Conservation (phyloP, 1,140 invertebrate genomes). For the Sminthurides bifidus region DNA sequence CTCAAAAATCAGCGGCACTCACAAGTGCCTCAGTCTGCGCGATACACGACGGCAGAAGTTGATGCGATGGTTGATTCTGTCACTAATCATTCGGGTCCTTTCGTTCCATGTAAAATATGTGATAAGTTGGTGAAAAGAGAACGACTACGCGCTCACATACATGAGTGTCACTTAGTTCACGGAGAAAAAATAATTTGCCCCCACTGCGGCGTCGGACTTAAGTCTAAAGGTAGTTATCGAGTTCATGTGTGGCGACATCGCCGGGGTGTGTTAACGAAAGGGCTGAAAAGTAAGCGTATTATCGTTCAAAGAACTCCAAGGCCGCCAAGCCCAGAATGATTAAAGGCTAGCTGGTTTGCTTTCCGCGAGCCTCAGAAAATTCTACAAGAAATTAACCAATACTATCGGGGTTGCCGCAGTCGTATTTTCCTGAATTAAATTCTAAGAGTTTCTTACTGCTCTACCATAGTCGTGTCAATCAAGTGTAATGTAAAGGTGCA, state of each 20-base stretch:
- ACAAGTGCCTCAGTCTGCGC: slow-evolving; percentile 25
- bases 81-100: background rate
- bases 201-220: slow-evolving; percentile 27
- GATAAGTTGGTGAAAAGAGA: slow-evolving; percentile 30
- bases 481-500: too few relatives aligned
- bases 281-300: background rate
- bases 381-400: too few relatives aligned
- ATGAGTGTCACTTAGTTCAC: slow-evolving; percentile 26
- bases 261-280: background rate
- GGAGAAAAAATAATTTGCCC: slow-evolving; percentile 29
- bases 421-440: too few relatives aligned
- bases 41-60: slow-evolving; percentile 29
- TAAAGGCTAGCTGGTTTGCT: too few relatives aligned
- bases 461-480: too few relatives aligned
- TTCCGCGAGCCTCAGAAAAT: too few relatives aligned
- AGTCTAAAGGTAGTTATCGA: slow-evolving; percentile 26
- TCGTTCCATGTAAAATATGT: slow-evolving; percentile 27
- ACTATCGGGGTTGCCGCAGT: too few relatives aligned
- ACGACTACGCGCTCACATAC: slow-evolving; percentile 30
- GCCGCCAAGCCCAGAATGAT: too few relatives aligned
- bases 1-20: slow-evolving; percentile 21
- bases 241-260: slow-evolving; percentile 8
- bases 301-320: background rate
- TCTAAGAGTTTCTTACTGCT: too few relatives aligned
- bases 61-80: slow-evolving; percentile 29